These are phyloP conservation scores for Cyaniris semiargus DNA, from an alignment of 2,888 invertebrate genomes.

Conservation along the genomic window DNA sequence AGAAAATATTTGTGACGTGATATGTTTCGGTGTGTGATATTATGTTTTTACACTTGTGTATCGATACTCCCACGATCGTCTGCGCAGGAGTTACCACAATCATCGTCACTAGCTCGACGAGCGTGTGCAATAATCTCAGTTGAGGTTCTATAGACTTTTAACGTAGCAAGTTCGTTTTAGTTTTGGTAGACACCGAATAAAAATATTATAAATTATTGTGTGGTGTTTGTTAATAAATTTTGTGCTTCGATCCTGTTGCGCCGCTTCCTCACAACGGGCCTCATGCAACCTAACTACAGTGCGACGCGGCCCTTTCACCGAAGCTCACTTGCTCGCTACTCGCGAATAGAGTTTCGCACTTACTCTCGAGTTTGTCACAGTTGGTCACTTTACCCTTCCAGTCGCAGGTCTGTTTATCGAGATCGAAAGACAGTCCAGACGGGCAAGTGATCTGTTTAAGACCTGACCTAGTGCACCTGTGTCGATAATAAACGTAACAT, in stretches of 20 bases:
- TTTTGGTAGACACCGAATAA: not conserved
- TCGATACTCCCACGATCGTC: not conserved
- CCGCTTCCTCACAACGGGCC: constrained; percentile 64
- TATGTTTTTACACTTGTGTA: not conserved
- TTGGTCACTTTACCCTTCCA: constrained; percentile 99
- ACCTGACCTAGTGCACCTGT: constrained; percentile 96
- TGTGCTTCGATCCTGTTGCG: constrained; percentile 54
- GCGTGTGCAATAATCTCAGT: not conserved
- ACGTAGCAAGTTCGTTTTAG: not conserved
- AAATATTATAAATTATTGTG: constrained; percentile 6
- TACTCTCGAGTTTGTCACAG: constrained; percentile 98
- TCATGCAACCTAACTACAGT: constrained; percentile 78
- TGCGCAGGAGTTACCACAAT: not conserved
- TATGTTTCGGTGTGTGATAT: constrained; percentile 32
- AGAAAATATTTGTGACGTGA: constrained; percentile 32
- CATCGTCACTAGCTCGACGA: constrained; percentile 2
- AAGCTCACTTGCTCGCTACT: constrained; percentile 76
- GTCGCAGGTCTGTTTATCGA: constrained; percentile 98
- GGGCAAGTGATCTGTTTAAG: constrained; percentile 98
- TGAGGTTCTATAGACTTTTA: not conserved
- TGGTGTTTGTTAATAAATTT: constrained; percentile 58
- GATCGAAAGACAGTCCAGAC: constrained; percentile 97
- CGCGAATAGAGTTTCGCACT: constrained; percentile 83
- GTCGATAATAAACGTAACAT: constrained; percentile 78
- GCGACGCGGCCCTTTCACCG: constrained; percentile 78